A percentile compares a stretch with the other conserved stretches of the same genome.
Evolutionary conservation across 1,140 invertebrate species (phyloP).

Genomic region (Coelopa frigida): DNA sequence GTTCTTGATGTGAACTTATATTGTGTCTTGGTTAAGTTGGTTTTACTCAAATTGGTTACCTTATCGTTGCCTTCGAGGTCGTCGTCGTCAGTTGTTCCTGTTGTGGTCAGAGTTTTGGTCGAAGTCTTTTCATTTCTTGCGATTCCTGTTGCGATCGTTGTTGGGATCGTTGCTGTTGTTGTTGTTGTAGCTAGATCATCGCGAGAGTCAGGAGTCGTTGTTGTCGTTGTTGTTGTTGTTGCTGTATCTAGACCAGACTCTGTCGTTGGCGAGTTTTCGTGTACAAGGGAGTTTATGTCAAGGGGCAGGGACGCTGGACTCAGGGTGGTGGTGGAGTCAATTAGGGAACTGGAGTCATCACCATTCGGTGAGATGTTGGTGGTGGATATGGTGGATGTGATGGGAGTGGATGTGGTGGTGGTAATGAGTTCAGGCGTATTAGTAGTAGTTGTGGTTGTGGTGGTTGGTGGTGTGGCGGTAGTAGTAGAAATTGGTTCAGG

Average conservation of each 20-base stretch:
- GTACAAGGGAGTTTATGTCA: slow-evolving; percentile 22
- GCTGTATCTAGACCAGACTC: slow-evolving; percentile 10
- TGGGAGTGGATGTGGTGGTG: slow-evolving; percentile 21
- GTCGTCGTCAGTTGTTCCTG: slow-evolving; percentile 9
- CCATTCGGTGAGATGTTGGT: slow-evolving; percentile 19
- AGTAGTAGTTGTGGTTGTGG: slow-evolving; percentile 37
- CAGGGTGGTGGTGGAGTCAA: slow-evolving; percentile 13
- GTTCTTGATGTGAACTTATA: slow-evolving; percentile 12
- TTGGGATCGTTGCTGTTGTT: slow-evolving; percentile 32
- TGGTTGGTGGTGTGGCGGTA: slow-evolving; percentile 37
- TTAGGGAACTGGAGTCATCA: not conserved
- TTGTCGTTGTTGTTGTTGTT: slow-evolving; percentile 18
- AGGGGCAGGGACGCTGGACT: slow-evolving; percentile 15
- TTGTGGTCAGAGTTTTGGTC: slow-evolving; percentile 20
- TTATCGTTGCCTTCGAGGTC: slow-evolving; percentile 2
- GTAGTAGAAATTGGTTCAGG: slow-evolving; percentile 40
- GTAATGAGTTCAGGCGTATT: slow-evolving; percentile 28
- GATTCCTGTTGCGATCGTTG: slow-evolving; percentile 11
- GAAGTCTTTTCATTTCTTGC: slow-evolving; percentile 6
- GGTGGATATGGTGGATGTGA: slow-evolving; percentile 32
- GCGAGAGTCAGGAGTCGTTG: slow-evolving; percentile 10
- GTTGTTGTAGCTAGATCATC: slow-evolving; percentile 15
- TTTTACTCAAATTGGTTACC: slow-evolving; percentile 11
- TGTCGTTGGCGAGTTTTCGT: slow-evolving; percentile 5
- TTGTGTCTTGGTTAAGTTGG: slow-evolving; percentile 8